Evolutionary conservation across 2,113 vertebrate genomes (phyloP).

Genomic region (Erythrolamprus reginae): DNA sequence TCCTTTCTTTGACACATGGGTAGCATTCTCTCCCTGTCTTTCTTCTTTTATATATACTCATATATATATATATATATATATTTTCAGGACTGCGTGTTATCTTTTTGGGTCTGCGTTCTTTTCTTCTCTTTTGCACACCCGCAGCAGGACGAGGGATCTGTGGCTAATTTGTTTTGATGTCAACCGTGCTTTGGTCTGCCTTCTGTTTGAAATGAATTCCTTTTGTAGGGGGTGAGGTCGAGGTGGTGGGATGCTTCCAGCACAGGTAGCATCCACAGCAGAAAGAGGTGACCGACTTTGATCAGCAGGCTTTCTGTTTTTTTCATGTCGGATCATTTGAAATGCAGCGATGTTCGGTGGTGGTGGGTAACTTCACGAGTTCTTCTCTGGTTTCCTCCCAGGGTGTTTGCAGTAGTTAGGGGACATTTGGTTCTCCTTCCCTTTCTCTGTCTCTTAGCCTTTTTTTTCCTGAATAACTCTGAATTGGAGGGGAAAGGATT

Average conservation of each 20-base stretch:
- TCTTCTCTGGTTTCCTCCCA: slow-evolving; percentile 44
- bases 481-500: not conserved
- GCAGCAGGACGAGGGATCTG: slow-evolving; percentile 34
- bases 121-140: slow-evolving; percentile 22
- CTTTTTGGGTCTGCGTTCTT: not conserved
- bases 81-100: slow-evolving; percentile 27
- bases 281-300: slow-evolving; percentile 53
- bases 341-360: slow-evolving; percentile 54
- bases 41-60: too few relatives aligned
- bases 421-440: slow-evolving; percentile 11
- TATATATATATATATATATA: not conserved
- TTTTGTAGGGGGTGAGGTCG: slow-evolving; percentile 61
- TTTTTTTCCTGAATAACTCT: slow-evolving; percentile 36
- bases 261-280: slow-evolving; percentile 44
- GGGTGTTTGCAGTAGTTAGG: slow-evolving; percentile 41
- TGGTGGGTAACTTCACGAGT: slow-evolving; percentile 40
- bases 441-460: slow-evolving; percentile 25
- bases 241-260: slow-evolving; percentile 47
- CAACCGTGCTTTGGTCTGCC: slow-evolving; percentile 43
- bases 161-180: slow-evolving; percentile 52
- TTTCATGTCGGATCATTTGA: slow-evolving; percentile 60
- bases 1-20: slow-evolving; percentile 39
- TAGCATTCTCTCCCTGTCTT: slow-evolving; percentile 33
- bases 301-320: slow-evolving; percentile 47
- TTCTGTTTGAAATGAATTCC: slow-evolving; percentile 58